Evolutionary conservation across 1,140 invertebrate species (phyloP), one percentile per base, ranked within the genome.

Genomic region (Listronotus bonariensis): DNA sequence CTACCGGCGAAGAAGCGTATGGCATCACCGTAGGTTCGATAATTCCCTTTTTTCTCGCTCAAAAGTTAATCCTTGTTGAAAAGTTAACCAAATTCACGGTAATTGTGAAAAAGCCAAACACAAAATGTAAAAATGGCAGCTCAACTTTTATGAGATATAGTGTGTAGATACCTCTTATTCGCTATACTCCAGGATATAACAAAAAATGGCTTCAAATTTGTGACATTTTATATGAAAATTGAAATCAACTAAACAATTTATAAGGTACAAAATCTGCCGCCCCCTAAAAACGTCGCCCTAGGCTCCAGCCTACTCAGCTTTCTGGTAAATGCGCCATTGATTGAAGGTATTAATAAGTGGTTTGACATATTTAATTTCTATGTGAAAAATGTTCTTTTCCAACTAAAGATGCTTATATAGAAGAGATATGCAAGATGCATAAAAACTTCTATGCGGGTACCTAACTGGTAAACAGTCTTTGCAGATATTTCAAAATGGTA

Each of bases 301-400:
- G n/a, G n/a, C n/a, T n/a, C n/a, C n/a, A n/a, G n/a, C n/a, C n/a
- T n/a, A n/a, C n/a, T n/a, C n/a, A n/a, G n/a, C n/a, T n/a, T n/a
- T n/a, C n/a, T n/a, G n/a, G n/a, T n/a, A n/a, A n/a, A n/a, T n/a
- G n/a, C n/a, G n/a, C n/a, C n/a, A n/a, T n/a, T n/a, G n/a, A n/a
- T n/a, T 4, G 7, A 57, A 17, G 8, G 52, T 14, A 26, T 62
- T 3, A 32, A 57, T 14, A 20, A 15, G 15, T 69, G 68, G 67
- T 65, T 68, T 62, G 63, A 69, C 57, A 53, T 68, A 3, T 31
- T 69, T 15, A 69, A 68, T 65, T 41, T 43, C 14, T 68, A 68
- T 45, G 38, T 52, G 26, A 41, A 31, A 6, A n/a, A 15, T 42
- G 36, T n/a, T 42, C 17, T 15, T 40, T 63, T 3, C 64, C 64